These are phyloP conservation scores for Lasioglossum villosulum DNA, from an alignment of 2,888 invertebrate genomes.

Conservation along the genomic window DNA sequence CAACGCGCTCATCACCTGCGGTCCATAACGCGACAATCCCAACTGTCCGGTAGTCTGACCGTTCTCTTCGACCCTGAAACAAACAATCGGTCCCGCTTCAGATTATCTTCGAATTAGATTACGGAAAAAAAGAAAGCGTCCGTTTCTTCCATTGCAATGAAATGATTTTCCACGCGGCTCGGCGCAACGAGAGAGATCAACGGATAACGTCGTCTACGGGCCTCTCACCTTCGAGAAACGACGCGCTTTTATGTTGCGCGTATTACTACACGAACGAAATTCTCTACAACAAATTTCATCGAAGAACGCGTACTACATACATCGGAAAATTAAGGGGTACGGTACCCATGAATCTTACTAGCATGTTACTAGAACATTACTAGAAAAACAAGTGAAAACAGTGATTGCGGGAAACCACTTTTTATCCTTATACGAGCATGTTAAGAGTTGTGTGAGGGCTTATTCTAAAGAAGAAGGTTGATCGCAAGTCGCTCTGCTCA, in stretches of 20 bases:
- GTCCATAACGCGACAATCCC: slow-evolving; percentile 75
- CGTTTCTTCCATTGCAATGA: slow-evolving; percentile 8
- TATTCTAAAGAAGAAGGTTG: no score
- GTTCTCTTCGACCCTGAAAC: slow-evolving; percentile 57
- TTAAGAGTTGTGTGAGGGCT: no score
- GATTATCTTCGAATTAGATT: slow-evolving; percentile 5
- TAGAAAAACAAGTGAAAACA: no score
- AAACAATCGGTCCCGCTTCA: not conserved
- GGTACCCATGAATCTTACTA: no score
- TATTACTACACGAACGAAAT: not conserved
- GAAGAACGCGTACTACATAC: not conserved
- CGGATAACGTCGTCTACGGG: not conserved
- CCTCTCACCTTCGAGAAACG: not conserved
- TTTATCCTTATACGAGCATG: no score
- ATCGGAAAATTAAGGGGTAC: no score
- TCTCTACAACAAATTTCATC: not conserved
- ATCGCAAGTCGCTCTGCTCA: no score
- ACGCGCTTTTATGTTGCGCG: not conserved
- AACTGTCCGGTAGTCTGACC: slow-evolving; percentile 61
- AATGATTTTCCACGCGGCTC: slow-evolving; percentile 14
- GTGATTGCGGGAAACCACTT: no score
- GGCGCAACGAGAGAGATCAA: slow-evolving; percentile 6
- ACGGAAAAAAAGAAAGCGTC: not conserved
- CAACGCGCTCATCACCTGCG: slow-evolving; percentile 81
- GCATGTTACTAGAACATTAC: no score